Conservation (phyloP, 2,888 invertebrate species). For the Drosophila rubida region DNA sequence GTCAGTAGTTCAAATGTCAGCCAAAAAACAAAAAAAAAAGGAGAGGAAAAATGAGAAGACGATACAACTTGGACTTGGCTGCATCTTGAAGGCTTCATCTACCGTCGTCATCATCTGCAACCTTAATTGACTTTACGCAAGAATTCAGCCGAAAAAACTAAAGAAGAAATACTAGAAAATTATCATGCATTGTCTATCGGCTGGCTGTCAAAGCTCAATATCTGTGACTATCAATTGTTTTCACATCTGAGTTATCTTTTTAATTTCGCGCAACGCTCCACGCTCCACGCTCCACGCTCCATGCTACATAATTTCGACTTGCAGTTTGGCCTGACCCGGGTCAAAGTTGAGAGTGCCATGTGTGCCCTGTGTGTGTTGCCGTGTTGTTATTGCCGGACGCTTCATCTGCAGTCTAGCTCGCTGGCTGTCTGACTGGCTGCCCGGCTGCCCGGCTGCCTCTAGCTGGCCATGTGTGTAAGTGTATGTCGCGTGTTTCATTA, state of each 20-base stretch:
- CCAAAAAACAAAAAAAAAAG: slow-evolving; percentile 35
- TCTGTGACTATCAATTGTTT: slow-evolving; percentile 80
- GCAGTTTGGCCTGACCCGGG: slow-evolving; percentile 75
- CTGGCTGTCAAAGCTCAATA: slow-evolving; percentile 78
- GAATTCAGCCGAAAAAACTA: slow-evolving; percentile 32
- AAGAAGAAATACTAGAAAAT: slow-evolving; percentile 46
- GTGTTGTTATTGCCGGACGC: slow-evolving; percentile 29
- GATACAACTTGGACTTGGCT: slow-evolving; percentile 42
- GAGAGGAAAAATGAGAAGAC: no score
- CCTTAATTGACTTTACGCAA: slow-evolving; percentile 77
- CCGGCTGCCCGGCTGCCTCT: not conserved
- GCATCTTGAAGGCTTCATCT: slow-evolving; percentile 63
- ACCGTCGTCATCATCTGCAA: slow-evolving; percentile 25
- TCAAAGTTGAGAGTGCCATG: slow-evolving; percentile 74
- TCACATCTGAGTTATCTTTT: slow-evolving; percentile 82
- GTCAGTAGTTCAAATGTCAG: slow-evolving; percentile 59
- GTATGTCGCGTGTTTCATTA: slow-evolving; percentile 81
- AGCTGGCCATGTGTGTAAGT: slow-evolving; percentile 52
- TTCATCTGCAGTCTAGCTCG: slow-evolving; percentile 32
- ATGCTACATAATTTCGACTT: slow-evolving; percentile 66
- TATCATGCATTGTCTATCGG: slow-evolving; percentile 75
- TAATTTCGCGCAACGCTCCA: slow-evolving; percentile 70
- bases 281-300: slow-evolving; percentile 39
- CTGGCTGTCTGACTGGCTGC: not conserved
- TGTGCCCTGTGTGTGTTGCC: slow-evolving; percentile 38